Percentiles rank a stretch among this genome's conserved stretches.
These are phyloP conservation scores for Spongilla lacustris DNA, from an alignment of 37 sponge, comb jelly and placozoan genomes.

Conservation along the genomic window DNA sequence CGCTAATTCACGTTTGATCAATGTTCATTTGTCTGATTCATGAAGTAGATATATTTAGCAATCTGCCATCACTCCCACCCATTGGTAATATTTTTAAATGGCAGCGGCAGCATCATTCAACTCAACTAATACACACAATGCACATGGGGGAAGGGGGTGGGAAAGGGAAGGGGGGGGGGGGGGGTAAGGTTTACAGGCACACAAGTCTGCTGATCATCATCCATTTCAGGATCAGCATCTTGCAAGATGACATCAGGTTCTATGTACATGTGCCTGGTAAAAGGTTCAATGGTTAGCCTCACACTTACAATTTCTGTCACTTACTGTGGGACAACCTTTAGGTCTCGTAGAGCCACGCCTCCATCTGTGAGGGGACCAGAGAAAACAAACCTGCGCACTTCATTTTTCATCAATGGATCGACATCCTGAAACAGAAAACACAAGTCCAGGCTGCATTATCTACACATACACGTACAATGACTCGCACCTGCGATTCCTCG, in stretches of 20 bases:
- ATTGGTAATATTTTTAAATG: too few species aligned
- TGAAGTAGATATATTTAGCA: too few species aligned
- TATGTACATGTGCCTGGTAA: not conserved
- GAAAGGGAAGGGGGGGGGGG: too few species aligned
- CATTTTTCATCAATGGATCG: not conserved
- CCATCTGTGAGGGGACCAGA: conserved; percentile 3
- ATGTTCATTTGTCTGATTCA: too few species aligned
- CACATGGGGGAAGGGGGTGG: not conserved
- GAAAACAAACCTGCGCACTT: conserved; percentile 6
- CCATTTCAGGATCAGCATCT: not conserved
- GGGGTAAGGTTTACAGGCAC: not conserved
- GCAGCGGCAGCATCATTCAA: too few species aligned
- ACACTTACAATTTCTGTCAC: not conserved
- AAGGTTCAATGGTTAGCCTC: not conserved
- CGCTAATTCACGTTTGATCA: too few species aligned
- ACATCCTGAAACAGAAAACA: not conserved
- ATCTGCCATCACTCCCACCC: too few species aligned
- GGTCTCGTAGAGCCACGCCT: not conserved
- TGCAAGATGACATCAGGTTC: not conserved
- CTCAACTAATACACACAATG: too few species aligned
- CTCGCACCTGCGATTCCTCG: conserved; percentile 34
- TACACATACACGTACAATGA: not conserved
- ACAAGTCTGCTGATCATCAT: not conserved
- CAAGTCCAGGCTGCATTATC: too few species aligned
- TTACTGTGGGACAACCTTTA: not conserved